Evolutionary conservation across 1,140 invertebrate genomes (phyloP).

Genomic region (Hirudo medicinalis): DNA sequence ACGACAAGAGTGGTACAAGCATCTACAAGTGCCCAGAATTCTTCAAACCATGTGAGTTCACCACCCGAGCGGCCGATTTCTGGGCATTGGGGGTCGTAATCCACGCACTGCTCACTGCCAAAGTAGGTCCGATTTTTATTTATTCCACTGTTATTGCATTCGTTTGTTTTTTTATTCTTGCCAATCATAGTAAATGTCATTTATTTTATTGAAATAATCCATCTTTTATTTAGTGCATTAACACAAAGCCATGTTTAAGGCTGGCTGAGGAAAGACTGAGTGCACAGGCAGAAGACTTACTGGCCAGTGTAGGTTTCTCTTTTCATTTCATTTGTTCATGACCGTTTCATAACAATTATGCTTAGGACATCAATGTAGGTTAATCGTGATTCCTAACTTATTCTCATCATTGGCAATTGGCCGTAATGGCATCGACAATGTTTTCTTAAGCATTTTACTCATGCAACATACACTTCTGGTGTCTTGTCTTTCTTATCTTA

Average conservation of each 20-base stretch:
- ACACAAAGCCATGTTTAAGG: conserved; percentile 7
- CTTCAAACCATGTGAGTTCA: conserved; percentile 2
- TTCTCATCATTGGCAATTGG: too few relatives aligned
- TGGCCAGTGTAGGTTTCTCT: background rate
- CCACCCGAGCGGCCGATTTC: background rate
- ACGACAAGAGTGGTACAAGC: background rate
- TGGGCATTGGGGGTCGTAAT: background rate
- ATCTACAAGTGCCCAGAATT: background rate
- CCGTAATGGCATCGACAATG: too few relatives aligned
- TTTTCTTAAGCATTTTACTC: too few relatives aligned
- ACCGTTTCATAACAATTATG: too few relatives aligned
- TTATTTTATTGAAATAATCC: too few relatives aligned
- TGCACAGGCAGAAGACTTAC: background rate
- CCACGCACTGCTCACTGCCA: conserved; percentile 8
- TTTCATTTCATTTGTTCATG: too few relatives aligned
- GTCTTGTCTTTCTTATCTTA: too few relatives aligned
- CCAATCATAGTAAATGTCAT: too few relatives aligned
- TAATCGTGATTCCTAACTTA: too few relatives aligned
- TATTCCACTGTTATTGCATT: background rate
- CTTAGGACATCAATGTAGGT: background rate
- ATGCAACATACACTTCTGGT: too few relatives aligned
- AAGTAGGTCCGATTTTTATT: background rate
- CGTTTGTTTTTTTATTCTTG: background rate
- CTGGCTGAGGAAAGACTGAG: conserved; percentile 9
- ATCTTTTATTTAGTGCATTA: conserved; percentile 5